Conservation (phyloP, 2,888 invertebrate species). For the Hemicrepidius hirtus region DNA sequence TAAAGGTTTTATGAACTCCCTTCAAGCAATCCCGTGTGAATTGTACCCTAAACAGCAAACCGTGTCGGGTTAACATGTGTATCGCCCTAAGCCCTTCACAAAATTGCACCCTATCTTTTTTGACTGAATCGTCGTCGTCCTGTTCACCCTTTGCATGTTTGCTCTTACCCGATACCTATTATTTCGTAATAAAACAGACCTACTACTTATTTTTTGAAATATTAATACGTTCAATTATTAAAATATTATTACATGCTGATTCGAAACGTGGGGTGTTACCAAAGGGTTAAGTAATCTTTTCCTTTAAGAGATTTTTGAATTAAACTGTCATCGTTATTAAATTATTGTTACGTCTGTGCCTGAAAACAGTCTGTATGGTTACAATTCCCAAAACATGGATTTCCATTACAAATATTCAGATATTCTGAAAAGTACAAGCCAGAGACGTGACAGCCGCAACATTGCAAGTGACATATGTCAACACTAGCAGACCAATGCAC, state of each 20-base stretch:
- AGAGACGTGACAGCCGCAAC: slow-evolving; percentile 60
- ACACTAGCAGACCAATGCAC: slow-evolving; percentile 54
- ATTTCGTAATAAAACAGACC: slow-evolving; percentile 37
- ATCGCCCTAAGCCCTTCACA: slow-evolving; percentile 26
- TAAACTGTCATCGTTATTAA: background rate
- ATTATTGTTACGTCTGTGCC: slow-evolving; percentile 8
- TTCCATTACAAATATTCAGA: slow-evolving; percentile 64
- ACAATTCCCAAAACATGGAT: slow-evolving; percentile 59
- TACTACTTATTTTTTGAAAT: slow-evolving; percentile 34
- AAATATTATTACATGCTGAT: slow-evolving; percentile 28
- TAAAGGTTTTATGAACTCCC: background rate
- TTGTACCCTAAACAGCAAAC: slow-evolving; percentile 12
- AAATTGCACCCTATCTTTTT: slow-evolving; percentile 29
- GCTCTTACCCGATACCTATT: slow-evolving; percentile 39
- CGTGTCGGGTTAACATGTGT: slow-evolving; percentile 36
- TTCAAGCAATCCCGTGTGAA: background rate
- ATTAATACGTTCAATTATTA: slow-evolving; percentile 36
- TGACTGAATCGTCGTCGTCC: slow-evolving; percentile 10
- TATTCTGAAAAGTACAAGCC: slow-evolving; percentile 63
- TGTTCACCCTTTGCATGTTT: slow-evolving; percentile 43
- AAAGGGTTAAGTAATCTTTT: too few species aligned
- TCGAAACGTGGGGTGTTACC: background rate
- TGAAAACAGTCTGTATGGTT: slow-evolving; percentile 52
- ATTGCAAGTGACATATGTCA: slow-evolving; percentile 61
- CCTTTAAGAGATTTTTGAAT: too few species aligned